Percentiles rank a stretch among this genome's conserved stretches.
phyloP scores from a whole-genome alignment of 2,113 vertebrate genomes.

The Stigmatopora argus region DNA sequence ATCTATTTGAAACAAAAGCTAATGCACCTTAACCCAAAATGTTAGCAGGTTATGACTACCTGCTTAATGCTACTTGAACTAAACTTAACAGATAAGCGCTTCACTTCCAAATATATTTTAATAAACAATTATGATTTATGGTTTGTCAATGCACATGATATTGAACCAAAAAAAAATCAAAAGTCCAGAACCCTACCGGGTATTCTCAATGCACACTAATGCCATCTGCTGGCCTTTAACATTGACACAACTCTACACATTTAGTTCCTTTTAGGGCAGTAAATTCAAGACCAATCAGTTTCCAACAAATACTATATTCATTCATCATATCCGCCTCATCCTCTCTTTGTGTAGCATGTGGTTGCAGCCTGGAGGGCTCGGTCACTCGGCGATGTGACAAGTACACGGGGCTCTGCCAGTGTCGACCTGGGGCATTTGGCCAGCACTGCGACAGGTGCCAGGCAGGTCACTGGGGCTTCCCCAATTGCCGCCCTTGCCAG shows the following conservation, averaged over 20 bases:
- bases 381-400: slow-evolving; percentile 79
- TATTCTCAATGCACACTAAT: slow-evolving; percentile 2
- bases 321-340: background rate
- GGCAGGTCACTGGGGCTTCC: slow-evolving; percentile 90
- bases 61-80: background rate
- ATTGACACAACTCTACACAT: background rate
- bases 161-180: too few relatives aligned
- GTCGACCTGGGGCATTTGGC: slow-evolving; percentile 81
- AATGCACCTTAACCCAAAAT: background rate
- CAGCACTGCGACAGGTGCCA: slow-evolving; percentile 83
- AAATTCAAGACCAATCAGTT: background rate
- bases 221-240: slow-evolving; percentile 37
- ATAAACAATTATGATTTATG: background rate
- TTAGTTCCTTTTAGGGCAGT: background rate
- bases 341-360: slow-evolving; percentile 71
- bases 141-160: background rate
- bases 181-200: background rate
- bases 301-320: background rate
- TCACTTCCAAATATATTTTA: background rate
- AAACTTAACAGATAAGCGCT: background rate
- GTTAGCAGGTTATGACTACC: background rate
- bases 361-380: slow-evolving; percentile 82
- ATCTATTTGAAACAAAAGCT: too few relatives aligned
- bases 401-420: slow-evolving; percentile 81
- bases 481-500: slow-evolving; percentile 79